phyloP scores from a whole-genome alignment of 2,888 invertebrate species.

The Arenicola marina region DNA sequence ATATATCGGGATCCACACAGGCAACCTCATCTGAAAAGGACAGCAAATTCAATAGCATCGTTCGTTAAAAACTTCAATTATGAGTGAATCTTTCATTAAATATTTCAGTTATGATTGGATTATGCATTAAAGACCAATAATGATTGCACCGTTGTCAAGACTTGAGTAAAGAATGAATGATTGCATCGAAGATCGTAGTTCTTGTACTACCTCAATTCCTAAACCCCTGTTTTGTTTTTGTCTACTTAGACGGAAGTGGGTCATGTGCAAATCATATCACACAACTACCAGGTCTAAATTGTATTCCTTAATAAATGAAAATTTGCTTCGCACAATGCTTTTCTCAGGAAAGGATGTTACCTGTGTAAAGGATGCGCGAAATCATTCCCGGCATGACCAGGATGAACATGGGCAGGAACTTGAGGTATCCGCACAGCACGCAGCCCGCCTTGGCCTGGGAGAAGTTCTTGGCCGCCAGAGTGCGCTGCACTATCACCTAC shows the following conservation, averaged over 20 bases:
- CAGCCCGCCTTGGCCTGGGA: conserved; percentile 36
- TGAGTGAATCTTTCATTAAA: too few species aligned
- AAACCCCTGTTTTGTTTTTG: too few species aligned
- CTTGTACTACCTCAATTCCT: too few species aligned
- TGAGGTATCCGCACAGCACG: conserved; percentile 35
- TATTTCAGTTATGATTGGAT: background rate
- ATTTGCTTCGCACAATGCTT: too few species aligned
- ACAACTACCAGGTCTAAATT: too few species aligned
- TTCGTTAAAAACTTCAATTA: background rate
- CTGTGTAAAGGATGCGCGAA: conserved; percentile 58
- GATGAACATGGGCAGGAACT: conserved; percentile 36
- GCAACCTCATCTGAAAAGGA: conserved; percentile 54
- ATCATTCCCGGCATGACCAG: conserved; percentile 63
- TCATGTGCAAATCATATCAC: too few species aligned
- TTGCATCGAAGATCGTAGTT: too few species aligned
- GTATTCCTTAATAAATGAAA: too few species aligned
- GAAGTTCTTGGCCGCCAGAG: conserved; percentile 33
- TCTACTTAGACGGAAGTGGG: too few species aligned
- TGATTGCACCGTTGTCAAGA: too few species aligned
- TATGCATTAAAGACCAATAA: background rate
- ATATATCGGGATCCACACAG: conserved; percentile 45
- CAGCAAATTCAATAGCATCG: background rate
- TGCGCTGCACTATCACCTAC: conserved; percentile 39
- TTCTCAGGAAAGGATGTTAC: too few species aligned
- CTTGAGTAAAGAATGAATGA: too few species aligned